Conservation (phyloP, 2,113 vertebrate genomes). For the Brienomyrus longianalis region DNA sequence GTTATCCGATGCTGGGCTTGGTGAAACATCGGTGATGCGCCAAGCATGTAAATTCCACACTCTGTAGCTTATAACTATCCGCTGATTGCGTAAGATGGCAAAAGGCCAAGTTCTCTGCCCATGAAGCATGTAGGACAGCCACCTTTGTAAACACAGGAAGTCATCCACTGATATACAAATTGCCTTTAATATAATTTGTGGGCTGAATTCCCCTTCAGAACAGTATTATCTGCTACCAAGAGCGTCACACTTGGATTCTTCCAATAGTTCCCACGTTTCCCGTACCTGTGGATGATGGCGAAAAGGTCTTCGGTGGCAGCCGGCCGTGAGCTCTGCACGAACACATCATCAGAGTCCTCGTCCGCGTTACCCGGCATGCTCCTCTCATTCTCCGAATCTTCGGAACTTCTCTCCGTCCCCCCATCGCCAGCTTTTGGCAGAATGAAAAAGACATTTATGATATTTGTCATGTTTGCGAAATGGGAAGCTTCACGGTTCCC, state of each 20-base stretch:
- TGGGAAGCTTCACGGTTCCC: not conserved
- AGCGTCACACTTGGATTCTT: not conserved
- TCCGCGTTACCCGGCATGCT: constrained; percentile 62
- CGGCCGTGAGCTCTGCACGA: constrained; percentile 48
- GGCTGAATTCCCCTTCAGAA: not conserved
- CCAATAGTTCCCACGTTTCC: not conserved
- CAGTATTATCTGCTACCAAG: not conserved
- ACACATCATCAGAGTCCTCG: constrained; percentile 76
- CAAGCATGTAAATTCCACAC: not conserved
- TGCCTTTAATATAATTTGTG: not conserved
- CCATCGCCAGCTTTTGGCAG: not conserved
- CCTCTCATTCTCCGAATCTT: constrained; percentile 48
- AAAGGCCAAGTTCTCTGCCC: not conserved
- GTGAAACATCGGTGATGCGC: not conserved
- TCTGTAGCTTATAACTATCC: not conserved
- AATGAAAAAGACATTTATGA: not conserved
- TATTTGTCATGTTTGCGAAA: not conserved
- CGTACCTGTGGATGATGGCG: constrained; percentile 78
- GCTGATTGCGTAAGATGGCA: not conserved
- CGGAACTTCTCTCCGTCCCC: constrained; percentile 36
- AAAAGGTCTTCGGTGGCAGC: constrained; percentile 79
- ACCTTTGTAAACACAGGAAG: not conserved
- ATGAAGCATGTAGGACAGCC: not conserved
- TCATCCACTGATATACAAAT: not conserved
- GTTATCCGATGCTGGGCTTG: not conserved